Percentiles rank a stretch among this genome's conserved stretches.
Conservation (phyloP, 30 jellyfish, hydroid and myxozoan species). For the Pelagia noctiluca region DNA sequence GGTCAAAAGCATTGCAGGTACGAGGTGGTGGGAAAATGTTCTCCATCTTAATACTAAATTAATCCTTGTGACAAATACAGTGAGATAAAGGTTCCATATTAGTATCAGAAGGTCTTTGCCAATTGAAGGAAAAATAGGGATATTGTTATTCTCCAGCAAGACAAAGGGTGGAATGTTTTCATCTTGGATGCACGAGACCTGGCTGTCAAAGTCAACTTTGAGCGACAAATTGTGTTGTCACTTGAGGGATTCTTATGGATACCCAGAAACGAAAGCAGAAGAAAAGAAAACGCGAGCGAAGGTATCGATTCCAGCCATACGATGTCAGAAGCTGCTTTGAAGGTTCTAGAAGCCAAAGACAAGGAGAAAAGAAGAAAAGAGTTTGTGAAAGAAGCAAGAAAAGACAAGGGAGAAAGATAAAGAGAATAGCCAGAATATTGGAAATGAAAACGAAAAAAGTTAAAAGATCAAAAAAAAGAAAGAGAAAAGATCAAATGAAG, state of each 20-base stretch:
- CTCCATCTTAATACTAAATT: too few relatives aligned
- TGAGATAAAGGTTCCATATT: too few relatives aligned
- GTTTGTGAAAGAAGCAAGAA: neutral
- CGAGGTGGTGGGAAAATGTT: too few relatives aligned
- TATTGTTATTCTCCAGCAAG: too few relatives aligned
- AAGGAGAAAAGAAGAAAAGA: slow-evolving; percentile 13
- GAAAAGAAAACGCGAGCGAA: neutral
- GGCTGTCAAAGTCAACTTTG: neutral
- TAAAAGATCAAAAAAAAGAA: slow-evolving; percentile 4
- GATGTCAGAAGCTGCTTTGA: slow-evolving; percentile 33
- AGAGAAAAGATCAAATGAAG: neutral
- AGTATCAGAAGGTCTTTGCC: too few relatives aligned
- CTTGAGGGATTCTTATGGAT: neutral
- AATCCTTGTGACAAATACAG: too few relatives aligned
- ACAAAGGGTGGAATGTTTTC: too few relatives aligned
- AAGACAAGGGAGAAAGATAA: neutral
- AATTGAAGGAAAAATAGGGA: too few relatives aligned
- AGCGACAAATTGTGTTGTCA: slow-evolving; percentile 5
- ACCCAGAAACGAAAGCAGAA: neutral
- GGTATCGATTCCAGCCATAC: slow-evolving; percentile 19
- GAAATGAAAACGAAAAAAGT: neutral
- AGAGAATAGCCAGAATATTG: neutral
- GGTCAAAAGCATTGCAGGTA: too few relatives aligned
- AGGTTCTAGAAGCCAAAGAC: slow-evolving; percentile 10
- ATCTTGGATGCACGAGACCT: neutral